These are phyloP conservation scores for Muscicapa adusta DNA, from an alignment of 2,113 vertebrate genomes.

Conservation along the genomic window DNA sequence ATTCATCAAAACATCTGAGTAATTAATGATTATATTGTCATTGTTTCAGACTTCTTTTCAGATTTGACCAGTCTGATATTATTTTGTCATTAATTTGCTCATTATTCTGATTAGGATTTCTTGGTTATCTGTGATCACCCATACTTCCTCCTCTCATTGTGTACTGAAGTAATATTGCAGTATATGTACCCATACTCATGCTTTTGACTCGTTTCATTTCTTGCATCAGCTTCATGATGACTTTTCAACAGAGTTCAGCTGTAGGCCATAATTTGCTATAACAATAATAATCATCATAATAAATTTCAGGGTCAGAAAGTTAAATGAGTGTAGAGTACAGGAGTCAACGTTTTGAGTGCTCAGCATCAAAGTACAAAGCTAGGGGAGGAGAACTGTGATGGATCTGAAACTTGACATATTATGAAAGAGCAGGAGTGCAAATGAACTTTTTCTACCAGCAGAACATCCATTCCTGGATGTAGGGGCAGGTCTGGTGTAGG, in stretches of 20 bases:
- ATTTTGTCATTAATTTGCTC: not conserved
- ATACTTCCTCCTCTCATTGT: not conserved
- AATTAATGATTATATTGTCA: not conserved
- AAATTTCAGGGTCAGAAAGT: not conserved
- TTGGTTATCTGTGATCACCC: not conserved
- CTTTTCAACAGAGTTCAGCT: slow-evolving; percentile 3
- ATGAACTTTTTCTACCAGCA: not conserved
- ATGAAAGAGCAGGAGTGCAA: not conserved
- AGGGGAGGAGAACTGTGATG: not conserved
- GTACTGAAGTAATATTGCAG: not conserved
- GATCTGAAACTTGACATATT: not conserved
- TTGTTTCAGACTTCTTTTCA: not conserved
- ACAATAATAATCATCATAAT: not conserved
- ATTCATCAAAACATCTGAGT: not conserved
- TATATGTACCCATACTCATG: not conserved
- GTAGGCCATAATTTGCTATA: not conserved
- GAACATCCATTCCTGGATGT: not conserved
- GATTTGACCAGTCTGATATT: not conserved
- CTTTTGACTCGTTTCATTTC: not conserved
- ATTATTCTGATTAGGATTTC: not conserved
- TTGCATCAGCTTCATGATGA: not conserved
- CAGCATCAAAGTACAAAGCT: not conserved
- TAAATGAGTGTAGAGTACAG: not conserved
- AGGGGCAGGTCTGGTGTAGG: not conserved
- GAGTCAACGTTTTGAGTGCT: not conserved